A percentile compares a stretch with the other conserved stretches of the same genome.
Conservation (phyloP, 2,797 vertebrate genomes). For the Pyrocephalus nanus region DNA sequence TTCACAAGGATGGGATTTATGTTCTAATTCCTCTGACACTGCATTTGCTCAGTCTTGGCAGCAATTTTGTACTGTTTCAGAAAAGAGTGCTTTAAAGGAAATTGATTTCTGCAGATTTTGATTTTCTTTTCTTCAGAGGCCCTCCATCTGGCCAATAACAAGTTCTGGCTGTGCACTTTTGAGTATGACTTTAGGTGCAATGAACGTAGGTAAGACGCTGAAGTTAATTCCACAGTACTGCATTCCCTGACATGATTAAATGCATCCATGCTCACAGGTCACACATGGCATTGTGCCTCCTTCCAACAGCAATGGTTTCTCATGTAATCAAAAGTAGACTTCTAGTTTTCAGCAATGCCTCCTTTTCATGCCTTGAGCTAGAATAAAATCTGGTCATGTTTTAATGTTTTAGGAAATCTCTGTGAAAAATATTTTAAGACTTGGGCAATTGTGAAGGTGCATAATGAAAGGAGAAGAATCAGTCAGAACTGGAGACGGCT, state of each 20-base stretch:
- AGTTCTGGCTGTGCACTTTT: neutral
- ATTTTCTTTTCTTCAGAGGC: neutral
- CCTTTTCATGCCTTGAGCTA: neutral
- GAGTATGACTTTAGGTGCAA: fast-evolving
- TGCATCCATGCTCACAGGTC: neutral
- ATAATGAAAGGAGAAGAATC: neutral
- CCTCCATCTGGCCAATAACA: neutral
- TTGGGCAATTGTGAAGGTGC: neutral
- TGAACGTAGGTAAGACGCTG: neutral
- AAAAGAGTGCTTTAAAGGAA: neutral
- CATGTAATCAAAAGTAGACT: neutral
- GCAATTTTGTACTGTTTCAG: neutral
- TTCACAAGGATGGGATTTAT: neutral
- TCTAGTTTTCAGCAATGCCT: neutral
- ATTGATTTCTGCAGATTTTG: neutral
- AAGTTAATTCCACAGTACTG: neutral
- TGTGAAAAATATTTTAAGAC: neutral
- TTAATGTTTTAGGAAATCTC: neutral
- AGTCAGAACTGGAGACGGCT: neutral
- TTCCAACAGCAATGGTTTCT: neutral
- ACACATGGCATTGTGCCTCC: neutral
- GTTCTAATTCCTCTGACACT: neutral
- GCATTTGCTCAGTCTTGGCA: neutral
- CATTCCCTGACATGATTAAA: neutral
- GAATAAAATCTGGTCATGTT: neutral